Evolutionary conservation across 2,888 invertebrate genomes (phyloP).

Genomic region (Zaprionus lineosus): DNA sequence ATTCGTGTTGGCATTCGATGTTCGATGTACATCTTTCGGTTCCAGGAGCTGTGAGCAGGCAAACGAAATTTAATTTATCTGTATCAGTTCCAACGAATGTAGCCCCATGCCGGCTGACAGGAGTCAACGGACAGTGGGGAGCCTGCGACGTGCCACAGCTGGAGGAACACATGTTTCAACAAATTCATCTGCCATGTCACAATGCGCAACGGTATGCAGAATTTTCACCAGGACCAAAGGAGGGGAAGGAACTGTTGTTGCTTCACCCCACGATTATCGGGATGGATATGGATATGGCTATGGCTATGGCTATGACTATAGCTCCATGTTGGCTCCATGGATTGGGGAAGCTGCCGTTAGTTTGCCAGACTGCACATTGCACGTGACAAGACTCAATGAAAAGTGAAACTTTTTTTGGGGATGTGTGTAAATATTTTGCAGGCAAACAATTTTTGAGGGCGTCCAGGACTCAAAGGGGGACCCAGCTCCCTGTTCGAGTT

Average conservation of each 20-base stretch:
- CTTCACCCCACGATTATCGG: conserved; percentile 29
- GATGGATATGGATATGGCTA: conserved; percentile 31
- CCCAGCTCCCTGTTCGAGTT: neutral
- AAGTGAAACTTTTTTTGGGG: conserved; percentile 73
- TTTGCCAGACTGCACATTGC: conserved; percentile 58
- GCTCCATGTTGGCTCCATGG: conserved; percentile 12
- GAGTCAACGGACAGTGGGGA: conserved; percentile 1
- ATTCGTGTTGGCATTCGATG: conserved; percentile 72
- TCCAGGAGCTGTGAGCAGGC: conserved; percentile 25
- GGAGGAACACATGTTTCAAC: conserved; percentile 73
- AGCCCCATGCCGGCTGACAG: conserved; percentile 24
- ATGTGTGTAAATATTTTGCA: conserved; percentile 62
- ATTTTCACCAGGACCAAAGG: conserved; percentile 14
- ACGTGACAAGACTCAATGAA: conserved; percentile 73
- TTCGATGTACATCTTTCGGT: conserved; percentile 44
- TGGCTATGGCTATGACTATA: conserved; percentile 6
- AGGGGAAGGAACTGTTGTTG: neutral
- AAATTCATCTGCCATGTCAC: conserved; percentile 78
- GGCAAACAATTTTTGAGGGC: conserved; percentile 36
- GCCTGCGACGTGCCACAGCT: conserved; percentile 48
- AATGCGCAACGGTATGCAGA: conserved; percentile 78
- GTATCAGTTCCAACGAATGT: conserved; percentile 73
- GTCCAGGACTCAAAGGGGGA: conserved; percentile 30
- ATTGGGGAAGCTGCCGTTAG: conserved; percentile 11
- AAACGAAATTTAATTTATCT: conserved; percentile 74